Conservation (phyloP, 2,797 vertebrate species). For the Lacerta bilineata region DNA sequence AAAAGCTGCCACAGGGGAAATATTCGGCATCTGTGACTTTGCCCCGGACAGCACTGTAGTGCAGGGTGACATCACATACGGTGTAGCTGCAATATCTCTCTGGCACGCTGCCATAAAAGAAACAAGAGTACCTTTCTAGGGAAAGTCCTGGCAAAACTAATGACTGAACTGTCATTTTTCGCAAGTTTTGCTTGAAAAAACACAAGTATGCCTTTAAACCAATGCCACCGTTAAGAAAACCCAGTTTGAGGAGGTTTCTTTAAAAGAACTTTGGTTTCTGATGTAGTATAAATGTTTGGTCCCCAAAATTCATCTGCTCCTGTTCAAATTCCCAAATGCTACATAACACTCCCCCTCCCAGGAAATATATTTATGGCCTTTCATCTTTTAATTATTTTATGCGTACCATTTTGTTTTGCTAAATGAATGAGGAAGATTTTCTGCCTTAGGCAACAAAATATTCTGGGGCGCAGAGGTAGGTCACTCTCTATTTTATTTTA, state of each 20-base stretch:
- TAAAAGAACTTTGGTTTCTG: neutral
- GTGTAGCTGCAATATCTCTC: neutral
- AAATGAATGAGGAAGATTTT: neutral
- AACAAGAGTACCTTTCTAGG: neutral
- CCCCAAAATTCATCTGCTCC: neutral
- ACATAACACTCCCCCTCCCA: too few species aligned
- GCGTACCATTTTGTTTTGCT: neutral
- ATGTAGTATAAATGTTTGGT: neutral
- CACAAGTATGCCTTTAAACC: neutral
- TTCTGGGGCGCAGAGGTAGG: too few species aligned
- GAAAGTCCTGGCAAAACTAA: neutral
- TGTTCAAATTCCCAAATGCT: neutral
- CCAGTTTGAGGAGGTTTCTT: neutral
- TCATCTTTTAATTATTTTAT: neutral
- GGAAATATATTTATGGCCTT: neutral
- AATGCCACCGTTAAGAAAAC: neutral
- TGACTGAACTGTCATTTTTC: neutral
- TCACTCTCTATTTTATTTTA: too few species aligned
- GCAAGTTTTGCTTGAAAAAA: neutral
- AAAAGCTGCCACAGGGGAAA: neutral
- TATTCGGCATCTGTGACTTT: conserved; percentile 6
- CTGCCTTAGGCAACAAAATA: too few species aligned
- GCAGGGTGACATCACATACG: neutral
- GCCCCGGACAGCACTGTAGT: too few species aligned
- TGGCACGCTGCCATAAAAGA: neutral